Evolutionary conservation across 1,140 invertebrate species (phyloP).

Genomic region (Penaeus chinensis): DNA sequence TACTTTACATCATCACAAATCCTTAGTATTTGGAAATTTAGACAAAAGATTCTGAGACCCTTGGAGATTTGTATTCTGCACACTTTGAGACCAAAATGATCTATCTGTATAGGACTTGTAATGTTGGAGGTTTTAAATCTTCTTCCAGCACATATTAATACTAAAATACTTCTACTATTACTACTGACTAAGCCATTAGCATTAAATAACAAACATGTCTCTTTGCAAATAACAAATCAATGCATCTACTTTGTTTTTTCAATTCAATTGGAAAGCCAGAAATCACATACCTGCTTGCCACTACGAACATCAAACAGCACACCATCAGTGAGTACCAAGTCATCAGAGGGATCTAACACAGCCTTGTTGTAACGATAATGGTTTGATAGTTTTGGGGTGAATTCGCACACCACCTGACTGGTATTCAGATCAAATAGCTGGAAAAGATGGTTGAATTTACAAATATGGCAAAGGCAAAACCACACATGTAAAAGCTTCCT

Average conservation of each 20-base stretch:
- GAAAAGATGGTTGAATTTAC: neutral
- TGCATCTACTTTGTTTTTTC: too few relatives aligned
- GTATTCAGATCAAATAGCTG: conserved; percentile 93
- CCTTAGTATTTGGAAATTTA: too few relatives aligned
- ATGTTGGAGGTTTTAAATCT: too few relatives aligned
- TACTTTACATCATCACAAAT: too few relatives aligned
- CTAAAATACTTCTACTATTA: too few relatives aligned
- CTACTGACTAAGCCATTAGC: too few relatives aligned
- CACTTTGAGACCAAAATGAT: too few relatives aligned
- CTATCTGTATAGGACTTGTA: too few relatives aligned
- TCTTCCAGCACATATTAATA: too few relatives aligned
- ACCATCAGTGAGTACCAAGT: conserved; percentile 93
- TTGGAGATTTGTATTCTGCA: too few relatives aligned
- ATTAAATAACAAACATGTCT: neutral
- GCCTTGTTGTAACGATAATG: conserved; percentile 94
- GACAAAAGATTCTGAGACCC: too few relatives aligned
- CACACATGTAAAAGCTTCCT: conserved; percentile 37
- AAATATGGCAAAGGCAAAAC: conserved; percentile 63
- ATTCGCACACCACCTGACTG: conserved; percentile 78
- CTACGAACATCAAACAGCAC: conserved; percentile 94
- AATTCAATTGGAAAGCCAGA: neutral
- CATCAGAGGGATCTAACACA: conserved; percentile 93
- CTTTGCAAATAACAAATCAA: neutral
- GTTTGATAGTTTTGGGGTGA: conserved; percentile 86
- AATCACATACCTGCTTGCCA: conserved; percentile 68